Conservation (phyloP, 2,797 vertebrate species). For the Meriones psammophilus region DNA sequence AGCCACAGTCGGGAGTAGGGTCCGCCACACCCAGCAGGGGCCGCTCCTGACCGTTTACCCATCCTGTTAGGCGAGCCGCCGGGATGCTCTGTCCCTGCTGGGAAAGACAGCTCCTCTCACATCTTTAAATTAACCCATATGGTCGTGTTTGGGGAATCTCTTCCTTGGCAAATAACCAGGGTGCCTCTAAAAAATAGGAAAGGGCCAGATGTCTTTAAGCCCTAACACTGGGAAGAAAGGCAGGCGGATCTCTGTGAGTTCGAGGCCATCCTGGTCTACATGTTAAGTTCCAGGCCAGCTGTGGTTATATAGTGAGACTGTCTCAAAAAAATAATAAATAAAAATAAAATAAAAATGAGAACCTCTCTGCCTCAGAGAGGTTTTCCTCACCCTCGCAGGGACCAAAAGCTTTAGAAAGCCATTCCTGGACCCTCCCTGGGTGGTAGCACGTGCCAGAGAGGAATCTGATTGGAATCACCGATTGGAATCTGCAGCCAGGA, state of each 20-base stretch:
- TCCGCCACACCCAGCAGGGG: constrained; percentile 13
- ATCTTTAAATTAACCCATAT: background rate
- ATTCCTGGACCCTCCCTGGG: too few species aligned
- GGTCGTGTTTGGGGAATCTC: background rate
- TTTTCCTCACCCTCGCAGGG: background rate
- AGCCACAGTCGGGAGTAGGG: background rate
- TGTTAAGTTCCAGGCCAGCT: background rate
- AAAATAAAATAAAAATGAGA: background rate
- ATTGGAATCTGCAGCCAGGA: background rate
- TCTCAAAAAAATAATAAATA: background rate
- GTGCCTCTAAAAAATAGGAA: constrained; percentile 17
- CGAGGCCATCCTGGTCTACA: background rate
- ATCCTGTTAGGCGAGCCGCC: rapidly evolving
- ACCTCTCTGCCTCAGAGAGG: background rate
- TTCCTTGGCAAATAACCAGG: constrained; percentile 36
- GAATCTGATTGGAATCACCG: too few species aligned
- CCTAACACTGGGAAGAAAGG: too few species aligned
- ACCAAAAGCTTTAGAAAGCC: background rate
- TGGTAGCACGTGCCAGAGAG: too few species aligned
- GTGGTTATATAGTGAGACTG: background rate
- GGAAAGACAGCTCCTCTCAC: background rate
- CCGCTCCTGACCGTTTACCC: background rate
- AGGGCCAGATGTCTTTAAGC: too few species aligned
- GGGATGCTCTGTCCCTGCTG: rapidly evolving
- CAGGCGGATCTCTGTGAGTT: background rate